Conservation (phyloP, 2,113 vertebrate species). For the Vicugna pacos region DNA sequence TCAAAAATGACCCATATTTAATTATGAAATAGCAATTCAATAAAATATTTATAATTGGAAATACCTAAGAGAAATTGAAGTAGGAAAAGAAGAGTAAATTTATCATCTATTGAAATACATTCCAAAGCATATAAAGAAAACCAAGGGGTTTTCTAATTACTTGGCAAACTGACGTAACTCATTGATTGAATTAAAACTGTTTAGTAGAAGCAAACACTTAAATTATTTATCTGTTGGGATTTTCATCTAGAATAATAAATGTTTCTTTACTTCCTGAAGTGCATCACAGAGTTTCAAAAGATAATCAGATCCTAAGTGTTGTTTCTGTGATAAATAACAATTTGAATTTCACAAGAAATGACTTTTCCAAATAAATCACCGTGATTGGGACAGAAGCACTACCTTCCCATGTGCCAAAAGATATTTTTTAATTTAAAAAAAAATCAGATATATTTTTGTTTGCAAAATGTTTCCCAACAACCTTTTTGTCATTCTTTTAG, state of each 20-base stretch:
- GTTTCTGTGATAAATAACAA: conserved; percentile 8
- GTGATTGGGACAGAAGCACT: neutral
- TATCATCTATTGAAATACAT: conserved; percentile 36
- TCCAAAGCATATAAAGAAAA: conserved; percentile 32
- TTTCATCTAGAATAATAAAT: conserved; percentile 47
- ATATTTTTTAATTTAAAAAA: neutral
- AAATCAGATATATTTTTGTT: neutral
- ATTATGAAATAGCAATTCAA: neutral
- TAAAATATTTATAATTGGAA: conserved; percentile 55
- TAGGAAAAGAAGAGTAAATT: conserved; percentile 11
- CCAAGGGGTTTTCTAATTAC: conserved; percentile 56
- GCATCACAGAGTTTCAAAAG: neutral
- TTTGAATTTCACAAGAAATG: conserved; percentile 15
- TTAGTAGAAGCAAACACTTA: conserved; percentile 36
- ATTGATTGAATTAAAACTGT: conserved; percentile 64
- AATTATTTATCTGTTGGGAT: conserved; percentile 60
- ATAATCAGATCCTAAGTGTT: neutral
- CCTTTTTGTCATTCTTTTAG: neutral
- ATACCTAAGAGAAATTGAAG: conserved; percentile 8
- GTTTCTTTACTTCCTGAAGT: conserved; percentile 6
- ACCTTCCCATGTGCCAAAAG: neutral
- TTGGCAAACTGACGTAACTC: neutral
- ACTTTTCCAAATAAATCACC: neutral
- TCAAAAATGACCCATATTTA: neutral
- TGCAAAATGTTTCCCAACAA: conserved; percentile 45